Percentiles rank a stretch among this genome's conserved stretches.
These are phyloP conservation scores for Nebria brevicollis DNA, from an alignment of 2,888 invertebrate species.

Conservation along the genomic window DNA sequence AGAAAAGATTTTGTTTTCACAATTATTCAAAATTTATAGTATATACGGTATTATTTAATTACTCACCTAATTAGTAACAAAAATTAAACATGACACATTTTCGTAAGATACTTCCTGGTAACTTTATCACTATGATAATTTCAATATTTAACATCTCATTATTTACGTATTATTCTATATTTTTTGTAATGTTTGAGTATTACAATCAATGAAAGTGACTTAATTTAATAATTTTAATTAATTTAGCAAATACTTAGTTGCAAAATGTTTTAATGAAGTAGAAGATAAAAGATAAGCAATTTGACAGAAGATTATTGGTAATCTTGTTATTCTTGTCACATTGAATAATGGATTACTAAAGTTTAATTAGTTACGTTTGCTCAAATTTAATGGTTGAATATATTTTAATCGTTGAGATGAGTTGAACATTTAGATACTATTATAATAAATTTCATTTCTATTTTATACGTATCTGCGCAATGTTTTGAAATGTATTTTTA, in stretches of 20 bases:
- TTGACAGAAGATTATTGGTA: background rate
- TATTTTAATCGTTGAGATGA: background rate
- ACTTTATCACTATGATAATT: too few species aligned
- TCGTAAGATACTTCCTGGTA: too few species aligned
- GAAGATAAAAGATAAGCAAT: background rate
- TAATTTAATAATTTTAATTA: too few species aligned
- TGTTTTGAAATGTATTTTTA: too few species aligned
- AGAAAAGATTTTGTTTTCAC: background rate
- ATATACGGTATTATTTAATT: background rate
- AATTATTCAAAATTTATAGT: background rate
- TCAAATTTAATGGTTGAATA: background rate
- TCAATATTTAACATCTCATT: too few species aligned
- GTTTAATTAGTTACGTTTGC: background rate
- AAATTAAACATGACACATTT: background rate
- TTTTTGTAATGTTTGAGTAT: too few species aligned
- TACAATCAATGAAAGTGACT: too few species aligned
- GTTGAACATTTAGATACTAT: background rate
- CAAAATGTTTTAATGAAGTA: background rate
- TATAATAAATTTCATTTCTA: too few species aligned
- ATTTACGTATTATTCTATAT: too few species aligned
- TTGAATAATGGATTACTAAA: background rate
- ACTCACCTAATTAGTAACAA: background rate
- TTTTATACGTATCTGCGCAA: too few species aligned
- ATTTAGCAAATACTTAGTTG: background rate
- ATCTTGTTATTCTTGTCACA: background rate